Evolutionary conservation across 2,113 vertebrate genomes (phyloP), one percentile per base, ranked within the genome.

Genomic region (Apteryx owenii): DNA sequence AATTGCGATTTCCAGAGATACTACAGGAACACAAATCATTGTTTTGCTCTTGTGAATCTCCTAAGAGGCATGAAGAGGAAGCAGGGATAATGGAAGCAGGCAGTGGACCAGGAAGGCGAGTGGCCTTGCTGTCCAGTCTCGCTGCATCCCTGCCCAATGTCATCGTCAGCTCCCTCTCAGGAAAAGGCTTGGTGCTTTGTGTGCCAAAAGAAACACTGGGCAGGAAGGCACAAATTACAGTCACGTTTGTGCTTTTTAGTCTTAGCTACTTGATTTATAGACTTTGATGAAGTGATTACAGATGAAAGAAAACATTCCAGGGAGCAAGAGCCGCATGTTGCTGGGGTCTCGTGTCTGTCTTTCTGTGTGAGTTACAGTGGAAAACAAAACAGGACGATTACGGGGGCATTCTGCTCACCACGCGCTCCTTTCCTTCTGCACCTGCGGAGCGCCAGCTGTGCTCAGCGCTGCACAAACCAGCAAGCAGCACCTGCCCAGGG

Each of bases 251-350:
- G 96, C 97, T 91, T 91, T 96, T 85, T 68, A 84, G 77, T 91
- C 94, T 85, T 75, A 85, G 90, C 84, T 75, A 14, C 21, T 17
- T 96, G 97, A 98, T 98, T 97, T 97, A 97, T 84, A 88, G 96
- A 42, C 89, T 95, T 65, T 86, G 96, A 97, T 97, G 80, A 80
- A 97, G 84, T 48, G 97, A 98, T 98, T 98, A 88, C 76, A 87
- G 96, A 97, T 95, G 90, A 98, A 98, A 98, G 97, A 96, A 98
- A 98, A 98, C 97, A 98, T 97, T 95, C 90, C 96, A 87, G 95
- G 95, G 96, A 92, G 92, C 89, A 66, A 90, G 95, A 95, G 60
- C 88, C 88, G 95, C 93, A 91, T 54, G 82, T 87, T 95, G 93
- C 92, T 17, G 33, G 5, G 4, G 93, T 89, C 98, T 95, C 73